Base-by-base conservation (phyloP, 2,797 vertebrate species). In the Thaleichthys pacificus region DNA sequence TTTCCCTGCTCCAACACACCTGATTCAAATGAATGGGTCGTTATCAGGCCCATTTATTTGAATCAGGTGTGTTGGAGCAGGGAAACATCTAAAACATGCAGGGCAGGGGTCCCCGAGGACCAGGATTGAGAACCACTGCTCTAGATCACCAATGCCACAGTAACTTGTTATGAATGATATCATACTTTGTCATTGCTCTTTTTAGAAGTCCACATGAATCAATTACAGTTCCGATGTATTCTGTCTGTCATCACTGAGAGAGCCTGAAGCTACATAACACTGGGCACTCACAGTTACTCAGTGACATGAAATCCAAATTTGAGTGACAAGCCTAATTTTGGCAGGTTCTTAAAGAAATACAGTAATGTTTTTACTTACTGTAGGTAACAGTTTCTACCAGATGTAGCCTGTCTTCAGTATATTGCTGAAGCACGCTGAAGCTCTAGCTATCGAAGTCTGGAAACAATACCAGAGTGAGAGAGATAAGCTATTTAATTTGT, bases 291-390 rank as follows among this genome's bases (percentile, higher is more conserved):
- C 19, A 47, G 69, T 56, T 69, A 38, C 63, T 56, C 49, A 61
- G 61, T 26, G 57, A 70, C 61, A 0, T 68, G 38, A 81, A 79
- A 75, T 49, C 42, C 61, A 42, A 70, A 62, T 24, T 49, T 79
- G 86, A 88, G 62, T 84, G 85, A 77, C 83, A 28, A 80, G 66
- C 85, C 80, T 87, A 88, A 80, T 83, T 85, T 62, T 82, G 75
- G 80, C 71, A 64, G 62, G 6, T 79, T 74, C 57, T 80, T 69
- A 75, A 72, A 78, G 58, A 51, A 69, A 73, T 62, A 72, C 70
- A 77, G 76, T 82, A 72, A 49, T 80, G 80, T 71, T 77, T 42
- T 81, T 69, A 47, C 65, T 88, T 79, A 58, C 60, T 78, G 67
- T 15, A 71, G 21, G 65, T 5, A 66, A 74, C 81, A 62, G 35